Percentiles rank a stretch among this genome's conserved stretches.
Evolutionary conservation across 1,140 invertebrate species (phyloP).

Genomic region (Halictus rubicundus): DNA sequence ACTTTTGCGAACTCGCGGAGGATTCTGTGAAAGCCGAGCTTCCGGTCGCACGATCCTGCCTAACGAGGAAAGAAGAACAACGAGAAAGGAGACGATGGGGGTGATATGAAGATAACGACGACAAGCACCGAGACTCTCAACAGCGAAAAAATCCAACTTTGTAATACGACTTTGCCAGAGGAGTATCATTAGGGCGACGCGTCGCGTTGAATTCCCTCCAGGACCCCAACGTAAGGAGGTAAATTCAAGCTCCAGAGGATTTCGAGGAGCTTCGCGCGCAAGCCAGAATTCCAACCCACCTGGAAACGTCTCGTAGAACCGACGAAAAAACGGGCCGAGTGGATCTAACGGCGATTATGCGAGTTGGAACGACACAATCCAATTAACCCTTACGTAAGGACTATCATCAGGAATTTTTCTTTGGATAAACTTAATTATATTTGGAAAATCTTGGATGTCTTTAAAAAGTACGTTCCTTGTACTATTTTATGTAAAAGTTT

Average conservation of each 20-base stretch:
- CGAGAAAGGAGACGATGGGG: background rate
- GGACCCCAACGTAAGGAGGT: background rate
- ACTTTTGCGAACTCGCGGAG: background rate
- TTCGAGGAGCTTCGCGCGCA: background rate
- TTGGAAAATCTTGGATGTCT: too few relatives aligned
- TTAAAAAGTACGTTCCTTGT: too few relatives aligned
- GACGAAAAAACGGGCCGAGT: background rate
- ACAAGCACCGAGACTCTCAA: background rate
- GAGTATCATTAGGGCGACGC: conserved; percentile 2
- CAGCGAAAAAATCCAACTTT: conserved; percentile 6
- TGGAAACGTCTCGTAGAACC: too few relatives aligned
- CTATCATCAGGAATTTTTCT: too few relatives aligned
- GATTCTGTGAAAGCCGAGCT: background rate
- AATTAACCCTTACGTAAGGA: too few relatives aligned
- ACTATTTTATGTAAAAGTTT: too few relatives aligned
- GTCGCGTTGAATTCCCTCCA: background rate
- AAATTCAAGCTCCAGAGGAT: background rate
- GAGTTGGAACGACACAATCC: too few relatives aligned
- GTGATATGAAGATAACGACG: background rate
- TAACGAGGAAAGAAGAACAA: conserved; percentile 8
- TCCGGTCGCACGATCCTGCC: conserved; percentile 30
- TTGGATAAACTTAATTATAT: too few relatives aligned
- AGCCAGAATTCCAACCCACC: background rate
- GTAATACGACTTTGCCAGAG: background rate
- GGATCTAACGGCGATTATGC: background rate